Conservation (phyloP, 1,140 invertebrate genomes). For the Metaphire vulgaris region DNA sequence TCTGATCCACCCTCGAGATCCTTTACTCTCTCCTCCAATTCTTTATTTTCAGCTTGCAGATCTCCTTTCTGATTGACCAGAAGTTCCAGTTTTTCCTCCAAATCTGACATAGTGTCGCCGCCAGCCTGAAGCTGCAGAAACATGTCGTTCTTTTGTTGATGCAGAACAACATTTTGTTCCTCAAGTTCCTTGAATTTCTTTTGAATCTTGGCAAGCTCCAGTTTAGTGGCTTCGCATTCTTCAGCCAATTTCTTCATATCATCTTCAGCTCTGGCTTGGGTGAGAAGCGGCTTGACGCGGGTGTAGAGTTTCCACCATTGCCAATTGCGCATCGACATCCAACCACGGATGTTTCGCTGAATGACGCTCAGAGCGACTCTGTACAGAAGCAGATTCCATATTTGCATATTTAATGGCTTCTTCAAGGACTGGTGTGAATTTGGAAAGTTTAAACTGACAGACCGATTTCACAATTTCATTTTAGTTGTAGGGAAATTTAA, state of each 20-base stretch:
- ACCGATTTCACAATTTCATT: too few relatives aligned
- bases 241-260: slow-evolving; percentile 95
- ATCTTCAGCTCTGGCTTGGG: too few relatives aligned
- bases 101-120: slow-evolving; percentile 63
- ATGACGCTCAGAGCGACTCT: slow-evolving; percentile 90
- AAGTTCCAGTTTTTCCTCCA: slow-evolving; percentile 11
- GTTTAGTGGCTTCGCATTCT: slow-evolving; percentile 86
- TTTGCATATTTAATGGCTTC: too few relatives aligned
- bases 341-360: too few relatives aligned
- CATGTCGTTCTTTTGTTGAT: slow-evolving; percentile 86
- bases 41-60: slow-evolving; percentile 95
- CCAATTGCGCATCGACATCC: too few relatives aligned
- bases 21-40: slow-evolving; percentile 88
- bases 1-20: slow-evolving; percentile 88
- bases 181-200: too few relatives aligned
- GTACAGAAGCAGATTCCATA: too few relatives aligned
- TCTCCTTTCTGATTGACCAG: slow-evolving; percentile 17
- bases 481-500: too few relatives aligned
- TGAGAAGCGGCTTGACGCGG: too few relatives aligned
- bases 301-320: too few relatives aligned
- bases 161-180: slow-evolving; percentile 73
- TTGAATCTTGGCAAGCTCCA: slow-evolving; percentile 82
- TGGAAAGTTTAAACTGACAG: too few relatives aligned
- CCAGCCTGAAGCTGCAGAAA: slow-evolving; percentile 80
- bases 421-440: too few relatives aligned